phyloP scores from a whole-genome alignment of 2,797 vertebrate genomes.

The Siniperca obscura region DNA sequence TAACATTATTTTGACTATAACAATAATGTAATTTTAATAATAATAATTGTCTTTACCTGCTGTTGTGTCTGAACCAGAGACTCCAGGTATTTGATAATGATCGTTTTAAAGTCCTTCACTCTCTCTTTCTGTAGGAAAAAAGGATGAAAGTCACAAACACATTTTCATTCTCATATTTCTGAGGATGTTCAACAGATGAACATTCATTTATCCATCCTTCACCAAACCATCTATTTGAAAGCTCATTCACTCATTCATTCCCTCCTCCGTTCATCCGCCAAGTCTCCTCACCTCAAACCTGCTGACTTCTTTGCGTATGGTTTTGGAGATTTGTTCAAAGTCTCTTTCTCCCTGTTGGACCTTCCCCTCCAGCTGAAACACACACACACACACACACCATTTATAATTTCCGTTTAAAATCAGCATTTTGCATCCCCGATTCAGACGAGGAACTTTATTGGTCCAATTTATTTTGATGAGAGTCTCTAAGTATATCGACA shows the following conservation, averaged over 20 bases:
- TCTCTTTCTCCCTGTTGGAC: slow-evolving; percentile 97
- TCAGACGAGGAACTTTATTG: not conserved
- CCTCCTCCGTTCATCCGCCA: not conserved
- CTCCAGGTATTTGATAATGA: slow-evolving; percentile 97
- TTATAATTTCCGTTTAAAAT: not conserved
- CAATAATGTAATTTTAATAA: not conserved
- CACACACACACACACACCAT: slow-evolving; percentile 6
- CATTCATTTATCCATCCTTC: not conserved
- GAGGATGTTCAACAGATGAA: not conserved
- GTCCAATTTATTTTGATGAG: not conserved
- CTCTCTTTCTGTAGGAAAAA: slow-evolving; percentile 89
- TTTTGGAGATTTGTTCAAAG: slow-evolving; percentile 98
- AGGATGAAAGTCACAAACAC: not conserved
- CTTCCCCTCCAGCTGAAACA: slow-evolving; percentile 91
- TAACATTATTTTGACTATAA: not conserved
- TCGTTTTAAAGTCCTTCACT: slow-evolving; percentile 97
- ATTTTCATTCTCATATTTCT: not conserved
- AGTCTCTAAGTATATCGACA: no score
- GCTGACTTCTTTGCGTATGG: slow-evolving; percentile 95
- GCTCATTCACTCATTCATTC: not conserved
- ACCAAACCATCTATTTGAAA: not conserved
- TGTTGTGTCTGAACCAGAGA: slow-evolving; percentile 97
- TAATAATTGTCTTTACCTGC: slow-evolving; percentile 85
- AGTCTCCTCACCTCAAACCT: slow-evolving; percentile 91
- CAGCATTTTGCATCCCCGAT: not conserved